Conservation (phyloP, 2,113 vertebrate genomes). For the Callopanchax toddi region DNA sequence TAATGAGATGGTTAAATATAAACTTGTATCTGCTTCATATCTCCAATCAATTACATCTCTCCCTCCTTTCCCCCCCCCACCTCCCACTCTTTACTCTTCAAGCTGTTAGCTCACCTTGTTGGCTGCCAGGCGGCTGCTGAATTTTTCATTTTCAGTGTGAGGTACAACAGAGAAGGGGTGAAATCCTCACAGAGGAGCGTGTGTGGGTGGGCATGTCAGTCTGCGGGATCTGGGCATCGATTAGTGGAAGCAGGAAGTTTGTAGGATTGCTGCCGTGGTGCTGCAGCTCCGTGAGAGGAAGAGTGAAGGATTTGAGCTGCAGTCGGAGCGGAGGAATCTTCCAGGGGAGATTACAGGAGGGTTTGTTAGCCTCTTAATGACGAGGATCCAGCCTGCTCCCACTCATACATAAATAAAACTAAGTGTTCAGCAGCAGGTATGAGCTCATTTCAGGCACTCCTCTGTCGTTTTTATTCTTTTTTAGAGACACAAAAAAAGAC, state of each 20-base stretch:
- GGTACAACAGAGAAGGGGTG: conserved; percentile 37
- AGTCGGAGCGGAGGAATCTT: conserved; percentile 14
- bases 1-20: conserved; percentile 30
- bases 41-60: conserved; percentile 2
- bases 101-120: conserved; percentile 30
- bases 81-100: conserved; percentile 15
- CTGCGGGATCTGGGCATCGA: conserved; percentile 53
- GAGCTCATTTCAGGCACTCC: neutral
- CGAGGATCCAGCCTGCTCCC: neutral
- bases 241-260: conserved; percentile 51
- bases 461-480: neutral
- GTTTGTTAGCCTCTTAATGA: conserved; percentile 23
- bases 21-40: conserved; percentile 30
- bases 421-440: conserved; percentile 5
- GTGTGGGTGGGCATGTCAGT: conserved; percentile 54
- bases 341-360: conserved; percentile 19
- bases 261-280: conserved; percentile 45
- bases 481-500: neutral
- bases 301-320: conserved; percentile 36
- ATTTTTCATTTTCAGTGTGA: conserved; percentile 55
- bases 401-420: conserved; percentile 18
- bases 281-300: neutral
- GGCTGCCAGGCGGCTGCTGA: conserved; percentile 52
- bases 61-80: conserved; percentile 7
- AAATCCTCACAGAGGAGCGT: conserved; percentile 52